Evolutionary conservation across 2,888 invertebrate species (phyloP), one percentile per base, ranked within the genome.

Genomic region (Exocentrus adspersus): DNA sequence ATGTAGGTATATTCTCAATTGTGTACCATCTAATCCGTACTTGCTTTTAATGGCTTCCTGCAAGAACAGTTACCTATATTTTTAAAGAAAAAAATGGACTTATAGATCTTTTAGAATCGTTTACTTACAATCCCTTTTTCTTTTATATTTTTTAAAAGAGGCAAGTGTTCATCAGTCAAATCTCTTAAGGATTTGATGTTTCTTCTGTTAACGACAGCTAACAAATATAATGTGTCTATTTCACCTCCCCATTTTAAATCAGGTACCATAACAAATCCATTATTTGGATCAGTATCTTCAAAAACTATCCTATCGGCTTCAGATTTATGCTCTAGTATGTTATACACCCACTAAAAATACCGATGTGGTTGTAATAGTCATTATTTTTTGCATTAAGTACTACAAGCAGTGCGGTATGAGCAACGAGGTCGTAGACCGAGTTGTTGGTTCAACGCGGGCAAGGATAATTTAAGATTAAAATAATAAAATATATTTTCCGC

Each of bases 201-300:
- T 70, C 86, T 88, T 68, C 88, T 86, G 71, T 90, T 87, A 0
- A 91, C 86, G 61, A 99, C 89, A 0, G 94, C 98, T 58, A 96
- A 83, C 5, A 95, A 82, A 80, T 98, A 96, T 10, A 99, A 82
- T 0, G 92, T 91, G 76, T 94, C 92, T 14, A 89, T 70, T 64
- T 84, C 85, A 10, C 94, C 93, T 83, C 97, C 93, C 98, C 99
- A 99, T 82, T 99, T 99, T 60, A 98, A 85, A 83, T 99, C 99
- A 0, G 96, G 97, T 0, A 97, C 77, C 10, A 99, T 82, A 10
- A 98, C 85, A 80, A 98, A 98, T 0, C 98, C 97, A 67, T 83
- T 89, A 45, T 88, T 87, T 1, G 91, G 88, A 79, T 94, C 90
- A 3, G 86, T 75, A 81, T 95, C 93, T 80, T 94, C 93, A 79